Percentiles rank a stretch among this genome's conserved stretches.
Evolutionary conservation across 2,888 invertebrate species (phyloP).

Genomic region (Microchrysa polita): DNA sequence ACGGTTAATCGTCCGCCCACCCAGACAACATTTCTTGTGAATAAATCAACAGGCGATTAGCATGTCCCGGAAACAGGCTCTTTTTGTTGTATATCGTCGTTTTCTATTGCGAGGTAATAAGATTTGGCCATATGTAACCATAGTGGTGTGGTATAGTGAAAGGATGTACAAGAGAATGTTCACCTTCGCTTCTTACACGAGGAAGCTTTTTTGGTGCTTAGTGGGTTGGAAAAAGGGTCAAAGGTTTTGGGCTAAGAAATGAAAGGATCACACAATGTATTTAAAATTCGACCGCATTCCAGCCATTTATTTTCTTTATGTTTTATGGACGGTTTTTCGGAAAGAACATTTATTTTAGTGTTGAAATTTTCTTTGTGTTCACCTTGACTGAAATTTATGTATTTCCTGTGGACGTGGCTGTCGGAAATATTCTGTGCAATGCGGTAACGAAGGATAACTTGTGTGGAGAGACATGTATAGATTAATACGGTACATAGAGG

Average conservation of each 20-base stretch:
- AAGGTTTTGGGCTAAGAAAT: neutral
- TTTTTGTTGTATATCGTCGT: slow-evolving; percentile 3
- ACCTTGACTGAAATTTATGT: no score
- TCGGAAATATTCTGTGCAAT: no score
- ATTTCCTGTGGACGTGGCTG: no score
- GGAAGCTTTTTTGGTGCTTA: neutral
- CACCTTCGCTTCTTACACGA: neutral
- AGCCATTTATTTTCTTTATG: no score
- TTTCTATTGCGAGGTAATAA: slow-evolving; percentile 10
- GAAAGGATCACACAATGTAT: neutral
- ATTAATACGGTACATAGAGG: no score
- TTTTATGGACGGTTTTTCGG: no score
- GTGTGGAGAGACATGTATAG: no score
- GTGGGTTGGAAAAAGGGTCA: neutral
- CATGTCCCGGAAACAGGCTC: neutral
- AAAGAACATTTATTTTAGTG: no score
- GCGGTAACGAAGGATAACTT: no score
- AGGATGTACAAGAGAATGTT: slow-evolving; percentile 1
- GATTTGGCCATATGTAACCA: neutral
- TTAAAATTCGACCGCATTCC: neutral
- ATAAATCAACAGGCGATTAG: slow-evolving; percentile 29
- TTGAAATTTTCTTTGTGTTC: no score
- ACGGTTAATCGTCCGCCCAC: slow-evolving; percentile 12
- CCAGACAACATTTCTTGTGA: neutral
- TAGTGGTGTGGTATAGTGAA: neutral